phyloP scores from a whole-genome alignment of 2,113 vertebrate genomes.

The Dasyurus viverrinus region DNA sequence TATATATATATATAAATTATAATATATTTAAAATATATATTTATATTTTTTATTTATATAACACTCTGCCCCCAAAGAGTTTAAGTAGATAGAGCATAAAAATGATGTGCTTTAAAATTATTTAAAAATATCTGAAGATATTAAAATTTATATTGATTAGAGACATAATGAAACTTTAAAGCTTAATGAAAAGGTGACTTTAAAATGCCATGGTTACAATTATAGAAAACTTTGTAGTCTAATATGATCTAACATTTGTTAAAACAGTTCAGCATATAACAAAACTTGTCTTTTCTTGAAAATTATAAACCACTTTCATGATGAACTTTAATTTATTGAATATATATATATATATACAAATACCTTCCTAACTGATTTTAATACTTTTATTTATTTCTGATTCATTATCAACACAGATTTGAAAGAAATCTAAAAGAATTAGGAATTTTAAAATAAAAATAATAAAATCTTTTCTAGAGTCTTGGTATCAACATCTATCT shows the following conservation, averaged over 20 bases:
- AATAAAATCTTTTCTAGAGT: not conserved
- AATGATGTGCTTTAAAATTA: not conserved
- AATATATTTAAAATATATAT: too few species aligned
- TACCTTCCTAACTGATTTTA: not conserved
- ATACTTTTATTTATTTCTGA: not conserved
- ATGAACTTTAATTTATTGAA: not conserved
- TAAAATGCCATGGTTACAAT: not conserved
- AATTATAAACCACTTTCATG: not conserved
- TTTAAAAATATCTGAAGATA: not conserved
- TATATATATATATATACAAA: not conserved
- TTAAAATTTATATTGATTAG: not conserved
- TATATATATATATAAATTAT: too few species aligned
- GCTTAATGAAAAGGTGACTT: not conserved
- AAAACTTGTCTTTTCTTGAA: not conserved
- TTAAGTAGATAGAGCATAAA: not conserved
- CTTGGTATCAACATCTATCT: slow-evolving; percentile 52
- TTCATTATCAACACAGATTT: not conserved
- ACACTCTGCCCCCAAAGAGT: not conserved
- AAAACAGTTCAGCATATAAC: not conserved
- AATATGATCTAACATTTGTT: not conserved
- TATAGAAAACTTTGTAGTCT: not conserved
- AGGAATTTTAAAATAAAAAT: not conserved
- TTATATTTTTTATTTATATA: not conserved
- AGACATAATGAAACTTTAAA: not conserved
- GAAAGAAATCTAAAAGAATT: not conserved